Evolutionary conservation across 2,113 vertebrate genomes (phyloP).

Genomic region (Ptilorrhoa leucosticta): DNA sequence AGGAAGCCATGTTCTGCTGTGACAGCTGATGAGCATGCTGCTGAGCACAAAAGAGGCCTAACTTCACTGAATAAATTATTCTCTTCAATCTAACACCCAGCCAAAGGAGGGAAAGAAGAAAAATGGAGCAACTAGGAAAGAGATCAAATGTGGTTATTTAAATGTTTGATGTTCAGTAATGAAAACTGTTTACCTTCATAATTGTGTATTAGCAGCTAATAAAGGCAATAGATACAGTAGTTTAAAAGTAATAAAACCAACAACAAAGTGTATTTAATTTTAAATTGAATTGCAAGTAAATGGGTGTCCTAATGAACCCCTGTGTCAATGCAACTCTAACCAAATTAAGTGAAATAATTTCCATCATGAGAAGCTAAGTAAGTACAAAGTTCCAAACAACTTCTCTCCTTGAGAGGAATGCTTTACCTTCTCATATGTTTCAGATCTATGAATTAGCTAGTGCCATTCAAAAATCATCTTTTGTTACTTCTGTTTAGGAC

Average conservation of each 20-base stretch:
- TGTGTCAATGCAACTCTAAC: conserved; percentile 69
- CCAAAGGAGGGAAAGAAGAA: neutral
- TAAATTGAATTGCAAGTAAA: conserved; percentile 79
- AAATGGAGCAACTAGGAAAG: conserved; percentile 1
- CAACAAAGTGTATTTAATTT: conserved; percentile 83
- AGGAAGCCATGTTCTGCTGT: neutral
- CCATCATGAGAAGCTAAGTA: conserved; percentile 67
- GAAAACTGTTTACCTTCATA: conserved; percentile 79
- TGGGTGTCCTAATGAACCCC: conserved; percentile 73
- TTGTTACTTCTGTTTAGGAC: neutral
- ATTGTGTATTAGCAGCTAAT: conserved; percentile 74
- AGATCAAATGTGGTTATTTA: conserved; percentile 47
- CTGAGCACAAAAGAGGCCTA: neutral
- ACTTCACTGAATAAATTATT: neutral
- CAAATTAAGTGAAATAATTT: conserved; percentile 75
- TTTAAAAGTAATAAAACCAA: conserved; percentile 81
- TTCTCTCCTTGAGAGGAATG: conserved; percentile 2
- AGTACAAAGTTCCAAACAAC: conserved; percentile 59
- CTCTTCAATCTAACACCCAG: neutral
- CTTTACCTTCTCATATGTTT: conserved; percentile 36
- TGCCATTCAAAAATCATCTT: neutral
- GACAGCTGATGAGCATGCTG: neutral
- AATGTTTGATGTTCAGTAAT: conserved; percentile 70
- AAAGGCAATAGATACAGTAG: conserved; percentile 79
- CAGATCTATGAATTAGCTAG: neutral